Percentiles rank a stretch among this genome's conserved stretches.
Conservation (phyloP, 2,888 invertebrate species). For the Camponotus fellah region DNA sequence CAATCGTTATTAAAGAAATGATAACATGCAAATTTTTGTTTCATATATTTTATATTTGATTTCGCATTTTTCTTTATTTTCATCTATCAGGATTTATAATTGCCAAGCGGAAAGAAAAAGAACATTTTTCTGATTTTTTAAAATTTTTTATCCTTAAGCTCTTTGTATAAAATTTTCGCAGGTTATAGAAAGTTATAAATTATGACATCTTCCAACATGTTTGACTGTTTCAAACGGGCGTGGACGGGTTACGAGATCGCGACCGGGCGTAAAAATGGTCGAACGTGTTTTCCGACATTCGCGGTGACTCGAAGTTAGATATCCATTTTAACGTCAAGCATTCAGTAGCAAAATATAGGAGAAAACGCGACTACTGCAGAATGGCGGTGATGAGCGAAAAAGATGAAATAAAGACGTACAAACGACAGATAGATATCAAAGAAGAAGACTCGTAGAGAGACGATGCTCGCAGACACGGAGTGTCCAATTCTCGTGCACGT, state of each 20-base stretch:
- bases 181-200: not conserved
- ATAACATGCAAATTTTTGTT: not conserved
- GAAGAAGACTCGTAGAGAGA: conserved; percentile 48
- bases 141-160: not conserved
- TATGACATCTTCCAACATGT: conserved; percentile 12
- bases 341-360: conserved; percentile 31
- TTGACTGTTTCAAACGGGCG: conserved; percentile 19
- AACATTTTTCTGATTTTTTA: conserved; percentile 12
- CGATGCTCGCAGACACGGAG: conserved; percentile 39
- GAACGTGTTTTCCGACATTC: conserved; percentile 36
- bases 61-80: not conserved
- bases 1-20: not conserved
- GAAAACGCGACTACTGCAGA: not conserved
- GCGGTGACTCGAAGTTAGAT: conserved; percentile 40
- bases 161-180: conserved; percentile 13
- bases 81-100: conserved; percentile 6
- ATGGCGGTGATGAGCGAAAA: not conserved
- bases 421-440: conserved; percentile 61
- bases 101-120: not conserved
- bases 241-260: conserved; percentile 35
- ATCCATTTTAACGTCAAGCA: conserved; percentile 43
- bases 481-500: conserved; percentile 32
- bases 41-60: not conserved
- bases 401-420: conserved; percentile 33
- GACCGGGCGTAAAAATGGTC: conserved; percentile 40